Percentiles rank a stretch among this genome's conserved stretches.
Evolutionary conservation across 2,113 vertebrate species (phyloP).

Genomic region (Hemichromis elongatus): DNA sequence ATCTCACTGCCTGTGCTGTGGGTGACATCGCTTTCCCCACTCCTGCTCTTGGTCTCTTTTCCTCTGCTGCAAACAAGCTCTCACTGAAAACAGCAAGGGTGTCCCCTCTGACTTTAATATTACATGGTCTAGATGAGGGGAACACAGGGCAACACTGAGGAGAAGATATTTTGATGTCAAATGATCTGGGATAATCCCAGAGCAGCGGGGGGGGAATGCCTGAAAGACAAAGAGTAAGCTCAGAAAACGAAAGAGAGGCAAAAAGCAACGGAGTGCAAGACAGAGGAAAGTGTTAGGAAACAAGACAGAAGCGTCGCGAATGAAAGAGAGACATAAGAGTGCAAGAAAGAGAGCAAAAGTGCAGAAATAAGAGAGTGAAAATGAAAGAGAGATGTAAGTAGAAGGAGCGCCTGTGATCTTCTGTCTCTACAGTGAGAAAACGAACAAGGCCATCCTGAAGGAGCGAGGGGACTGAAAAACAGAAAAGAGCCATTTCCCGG

Average conservation of each 20-base stretch:
- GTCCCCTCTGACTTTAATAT: constrained; percentile 54
- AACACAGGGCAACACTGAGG: constrained; percentile 31
- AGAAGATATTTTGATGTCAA: constrained; percentile 33
- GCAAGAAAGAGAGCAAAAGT: neutral
- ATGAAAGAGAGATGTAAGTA: constrained; percentile 3
- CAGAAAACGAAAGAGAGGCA: neutral
- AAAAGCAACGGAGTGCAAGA: neutral
- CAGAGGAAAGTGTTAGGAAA: neutral
- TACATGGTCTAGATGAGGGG: constrained; percentile 49
- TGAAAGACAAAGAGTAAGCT: neutral
- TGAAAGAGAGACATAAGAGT: neutral
- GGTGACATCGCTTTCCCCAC: constrained; percentile 38
- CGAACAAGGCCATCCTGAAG: constrained; percentile 11
- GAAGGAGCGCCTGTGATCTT: constrained; percentile 20
- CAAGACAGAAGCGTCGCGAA: neutral
- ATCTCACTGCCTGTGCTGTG: constrained; percentile 42
- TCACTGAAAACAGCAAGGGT: constrained; percentile 37
- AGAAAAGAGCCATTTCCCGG: constrained; percentile 30
- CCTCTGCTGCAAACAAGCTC: neutral
- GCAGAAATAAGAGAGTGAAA: neutral
- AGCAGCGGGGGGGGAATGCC: constrained; percentile 20
- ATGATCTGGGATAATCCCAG: constrained; percentile 40
- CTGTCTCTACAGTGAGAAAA: constrained; percentile 1
- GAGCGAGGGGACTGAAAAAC: constrained; percentile 32
- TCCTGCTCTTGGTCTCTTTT: neutral